phyloP scores from a whole-genome alignment of 2,888 invertebrate genomes.

The Nomada lathburiana region DNA sequence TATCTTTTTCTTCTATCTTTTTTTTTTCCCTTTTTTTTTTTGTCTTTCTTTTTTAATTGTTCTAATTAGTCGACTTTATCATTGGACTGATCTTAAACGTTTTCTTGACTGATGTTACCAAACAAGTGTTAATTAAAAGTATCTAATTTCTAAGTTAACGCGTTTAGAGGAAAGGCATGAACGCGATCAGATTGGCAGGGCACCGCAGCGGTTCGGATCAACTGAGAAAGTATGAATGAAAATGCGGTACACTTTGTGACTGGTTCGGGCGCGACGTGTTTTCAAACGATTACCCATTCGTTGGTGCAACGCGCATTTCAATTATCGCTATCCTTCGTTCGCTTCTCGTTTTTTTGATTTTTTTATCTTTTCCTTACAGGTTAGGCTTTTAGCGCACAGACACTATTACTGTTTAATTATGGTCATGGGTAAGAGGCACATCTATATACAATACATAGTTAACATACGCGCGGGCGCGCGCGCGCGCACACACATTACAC shows the following conservation, averaged over 20 bases:
- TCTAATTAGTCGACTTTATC: constrained; percentile 65
- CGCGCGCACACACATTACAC: constrained; percentile 18
- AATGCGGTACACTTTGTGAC: constrained; percentile 17
- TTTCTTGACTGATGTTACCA: constrained; percentile 84
- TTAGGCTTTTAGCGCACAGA: constrained; percentile 57
- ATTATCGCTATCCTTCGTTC: constrained; percentile 49
- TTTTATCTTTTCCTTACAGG: constrained; percentile 36
- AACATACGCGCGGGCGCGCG: constrained; percentile 24
- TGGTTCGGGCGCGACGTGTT: constrained; percentile 14
- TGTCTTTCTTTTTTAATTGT: constrained; percentile 40
- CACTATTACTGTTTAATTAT: constrained; percentile 44
- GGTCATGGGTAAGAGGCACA: constrained; percentile 67
- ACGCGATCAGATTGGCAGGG: constrained; percentile 65
- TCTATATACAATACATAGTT: constrained; percentile 63
- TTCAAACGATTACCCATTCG: constrained; percentile 35
- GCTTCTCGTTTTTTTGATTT: constrained; percentile 51
- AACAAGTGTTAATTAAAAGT: constrained; percentile 82
- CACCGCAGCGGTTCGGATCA: constrained; percentile 60
- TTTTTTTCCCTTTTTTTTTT: constrained; percentile 17
- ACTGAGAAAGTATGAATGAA: constrained; percentile 41
- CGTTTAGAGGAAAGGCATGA: constrained; percentile 65
- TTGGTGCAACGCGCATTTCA: constrained; percentile 37
- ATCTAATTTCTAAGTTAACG: constrained; percentile 82
- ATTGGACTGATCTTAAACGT: constrained; percentile 81
- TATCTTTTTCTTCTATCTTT: constrained; percentile 63